These are phyloP conservation scores for Ciona savignyi DNA, from an alignment of 23 tunicate species.

Conservation along the genomic window DNA sequence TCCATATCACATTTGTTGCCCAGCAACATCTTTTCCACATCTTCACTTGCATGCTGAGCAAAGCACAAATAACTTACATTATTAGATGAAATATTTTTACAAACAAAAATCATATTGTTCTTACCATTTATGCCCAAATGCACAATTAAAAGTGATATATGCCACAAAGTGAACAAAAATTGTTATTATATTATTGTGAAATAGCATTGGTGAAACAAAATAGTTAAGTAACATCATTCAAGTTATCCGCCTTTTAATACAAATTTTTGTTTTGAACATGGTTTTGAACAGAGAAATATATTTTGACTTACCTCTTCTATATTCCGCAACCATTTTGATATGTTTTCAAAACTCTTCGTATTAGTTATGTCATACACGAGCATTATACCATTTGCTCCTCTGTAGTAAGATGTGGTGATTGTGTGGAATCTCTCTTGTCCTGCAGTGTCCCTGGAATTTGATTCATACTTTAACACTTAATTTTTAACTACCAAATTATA, in stretches of 20 bases:
- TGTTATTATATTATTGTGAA: too few relatives aligned
- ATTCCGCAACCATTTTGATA: conserved; percentile 94
- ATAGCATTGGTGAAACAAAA: too few relatives aligned
- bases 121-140: too few relatives aligned
- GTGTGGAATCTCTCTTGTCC: conserved; percentile 99
- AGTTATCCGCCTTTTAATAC: too few relatives aligned
- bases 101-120: too few relatives aligned
- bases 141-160: background rate
- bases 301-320: conserved; percentile 77
- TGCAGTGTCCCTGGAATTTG: conserved; percentile 96
- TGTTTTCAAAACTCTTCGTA: conserved; percentile 93
- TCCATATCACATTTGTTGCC: conserved; percentile 99
- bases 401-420: conserved; percentile 95
- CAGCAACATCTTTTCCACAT: conserved; percentile 96
- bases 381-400: conserved; percentile 99
- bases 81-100: too few relatives aligned
- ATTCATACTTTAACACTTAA: too few relatives aligned
- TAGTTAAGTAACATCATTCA: too few relatives aligned
- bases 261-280: too few relatives aligned
- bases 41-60: conserved; percentile 98
- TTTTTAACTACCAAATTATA: too few relatives aligned
- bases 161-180: too few relatives aligned
- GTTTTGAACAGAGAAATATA: background rate
- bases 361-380: conserved; percentile 95
- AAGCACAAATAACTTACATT: too few relatives aligned